Evolutionary conservation across 2,797 vertebrate genomes (phyloP), one percentile per base, ranked within the genome.

Genomic region (Phylloscopus collybita): DNA sequence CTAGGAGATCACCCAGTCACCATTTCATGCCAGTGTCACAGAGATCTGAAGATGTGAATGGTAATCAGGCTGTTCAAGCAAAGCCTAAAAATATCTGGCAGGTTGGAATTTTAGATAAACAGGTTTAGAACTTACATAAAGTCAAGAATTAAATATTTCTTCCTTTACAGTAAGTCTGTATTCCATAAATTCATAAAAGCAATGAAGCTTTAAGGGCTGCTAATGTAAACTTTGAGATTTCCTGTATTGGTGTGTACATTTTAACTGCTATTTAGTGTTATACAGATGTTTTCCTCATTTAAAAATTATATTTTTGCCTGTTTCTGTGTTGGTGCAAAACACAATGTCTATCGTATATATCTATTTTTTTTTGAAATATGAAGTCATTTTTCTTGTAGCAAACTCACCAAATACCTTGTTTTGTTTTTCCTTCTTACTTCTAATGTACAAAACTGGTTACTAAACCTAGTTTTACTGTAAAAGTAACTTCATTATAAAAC

Each of bases 21-120:
- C 51, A 85, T 95, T 95, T 94, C 5, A 15, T 83, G 57, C 56
- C 87, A 38, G 17, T 81, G 88, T 88, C 93, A 93, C 34, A 78
- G 70, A 93, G 76, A 93, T 90, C 89, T 95, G 92, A 85, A 88
- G 79, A 69, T 90, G 47, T 80, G 73, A 83, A 67, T 92, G 84
- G 38, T 95, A 91, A 94, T 94, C 79, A 76, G 71, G 27, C 54
- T 78, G 78, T 84, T 86, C 64, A 66, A 90, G 67, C 50, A 85
- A 69, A 93, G 34, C 54, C 79, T 80, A 56, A 78, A 93, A 81
- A 87, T 84, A 66, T 93, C 66, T 94, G 51, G 82, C 50, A 74
- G 67, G 49, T 11, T 92, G 49, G 32, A 79, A 86, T 94, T 85
- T 90, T 80, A 74, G 86, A 73, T 92, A 88, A 92, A 90, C 29